phyloP scores from a whole-genome alignment of 2,888 invertebrate genomes.

The Cataglyphis altisquamis region DNA sequence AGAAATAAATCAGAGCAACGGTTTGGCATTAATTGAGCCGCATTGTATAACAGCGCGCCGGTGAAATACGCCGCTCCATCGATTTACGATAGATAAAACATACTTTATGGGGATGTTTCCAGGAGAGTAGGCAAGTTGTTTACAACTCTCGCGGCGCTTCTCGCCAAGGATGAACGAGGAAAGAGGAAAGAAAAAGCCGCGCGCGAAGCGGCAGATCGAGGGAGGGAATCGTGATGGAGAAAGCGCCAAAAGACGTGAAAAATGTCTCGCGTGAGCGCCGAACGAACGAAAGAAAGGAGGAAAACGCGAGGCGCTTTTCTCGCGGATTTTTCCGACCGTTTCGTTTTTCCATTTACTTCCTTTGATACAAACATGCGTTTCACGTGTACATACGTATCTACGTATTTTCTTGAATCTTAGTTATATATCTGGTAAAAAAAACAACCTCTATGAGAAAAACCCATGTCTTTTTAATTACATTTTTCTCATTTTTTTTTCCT shows the following conservation, averaged over 20 bases:
- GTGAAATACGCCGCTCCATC: constrained; percentile 84
- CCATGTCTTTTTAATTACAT: background rate
- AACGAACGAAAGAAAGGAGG: constrained; percentile 1
- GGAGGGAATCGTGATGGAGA: background rate
- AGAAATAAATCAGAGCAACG: constrained; percentile 85
- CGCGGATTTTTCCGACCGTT: background rate
- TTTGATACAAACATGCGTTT: background rate
- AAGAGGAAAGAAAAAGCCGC: constrained; percentile 45
- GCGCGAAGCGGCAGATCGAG: constrained; percentile 33
- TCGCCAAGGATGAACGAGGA: constrained; percentile 50
- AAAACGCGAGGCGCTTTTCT: constrained; percentile 17
- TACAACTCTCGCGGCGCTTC: constrained; percentile 73
- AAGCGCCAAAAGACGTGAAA: constrained; percentile 41
- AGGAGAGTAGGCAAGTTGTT: constrained; percentile 81
- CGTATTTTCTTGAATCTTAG: constrained; percentile 5
- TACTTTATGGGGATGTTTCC: constrained; percentile 85
- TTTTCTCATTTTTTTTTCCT: background rate
- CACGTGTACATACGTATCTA: background rate
- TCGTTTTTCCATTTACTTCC: constrained; percentile 17
- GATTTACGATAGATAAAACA: constrained; percentile 86
- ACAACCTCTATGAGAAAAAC: background rate
- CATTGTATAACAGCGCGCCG: constrained; percentile 82
- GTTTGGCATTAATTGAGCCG: constrained; percentile 86
- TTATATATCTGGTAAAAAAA: background rate
- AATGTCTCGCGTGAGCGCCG: constrained; percentile 49